Percentiles rank a stretch among this genome's conserved stretches.
Evolutionary conservation across 2,888 invertebrate genomes (phyloP).

Genomic region (Cepaea hortensis): DNA sequence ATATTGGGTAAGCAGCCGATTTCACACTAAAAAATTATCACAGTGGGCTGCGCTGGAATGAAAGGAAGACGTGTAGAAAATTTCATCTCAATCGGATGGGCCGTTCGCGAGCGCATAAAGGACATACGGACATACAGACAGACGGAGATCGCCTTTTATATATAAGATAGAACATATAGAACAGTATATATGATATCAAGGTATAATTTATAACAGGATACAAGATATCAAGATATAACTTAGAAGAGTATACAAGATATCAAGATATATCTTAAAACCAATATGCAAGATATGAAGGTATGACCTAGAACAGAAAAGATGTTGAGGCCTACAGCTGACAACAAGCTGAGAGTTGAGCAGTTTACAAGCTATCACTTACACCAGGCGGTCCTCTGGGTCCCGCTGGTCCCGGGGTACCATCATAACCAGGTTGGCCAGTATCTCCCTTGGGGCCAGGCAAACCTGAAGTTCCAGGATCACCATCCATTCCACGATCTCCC

Average conservation of each 20-base stretch:
- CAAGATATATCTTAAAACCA: background rate
- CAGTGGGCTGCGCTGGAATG: too few relatives aligned
- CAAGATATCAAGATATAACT: background rate
- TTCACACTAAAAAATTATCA: too few relatives aligned
- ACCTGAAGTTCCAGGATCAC: constrained; percentile 66
- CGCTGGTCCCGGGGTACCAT: constrained; percentile 67
- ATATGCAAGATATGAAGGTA: too few relatives aligned
- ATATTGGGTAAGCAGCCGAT: too few relatives aligned
- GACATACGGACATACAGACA: too few relatives aligned
- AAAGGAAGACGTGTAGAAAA: too few relatives aligned
- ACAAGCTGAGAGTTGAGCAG: background rate
- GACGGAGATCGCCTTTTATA: too few relatives aligned
- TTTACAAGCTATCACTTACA: constrained; percentile 59
- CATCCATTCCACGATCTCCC: constrained; percentile 70
- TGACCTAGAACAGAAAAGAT: background rate
- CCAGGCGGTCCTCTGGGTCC: constrained; percentile 72
- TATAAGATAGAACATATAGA: too few relatives aligned
- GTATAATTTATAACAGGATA: too few relatives aligned
- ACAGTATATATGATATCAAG: too few relatives aligned
- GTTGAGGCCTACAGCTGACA: background rate
- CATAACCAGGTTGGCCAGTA: constrained; percentile 60
- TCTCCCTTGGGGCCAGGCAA: constrained; percentile 70
- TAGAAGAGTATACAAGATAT: background rate
- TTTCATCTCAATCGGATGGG: too few relatives aligned
- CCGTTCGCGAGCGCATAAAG: too few relatives aligned